Base-by-base conservation (phyloP, 2,797 vertebrate species). In the Helarctos malayanus region DNA sequence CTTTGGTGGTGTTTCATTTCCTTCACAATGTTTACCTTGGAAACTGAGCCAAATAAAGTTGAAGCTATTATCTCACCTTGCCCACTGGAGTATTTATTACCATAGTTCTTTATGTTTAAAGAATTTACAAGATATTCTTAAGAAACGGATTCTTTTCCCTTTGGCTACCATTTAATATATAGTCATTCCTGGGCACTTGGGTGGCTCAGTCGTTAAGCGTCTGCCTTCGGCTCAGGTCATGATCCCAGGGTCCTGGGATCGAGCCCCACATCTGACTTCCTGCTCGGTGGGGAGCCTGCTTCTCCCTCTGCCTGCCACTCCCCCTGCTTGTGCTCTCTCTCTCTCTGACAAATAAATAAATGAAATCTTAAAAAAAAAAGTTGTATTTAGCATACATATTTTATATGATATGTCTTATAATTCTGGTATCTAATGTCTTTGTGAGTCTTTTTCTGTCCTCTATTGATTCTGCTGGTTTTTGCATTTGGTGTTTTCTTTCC, bases 11-110 rank as follows among this genome's bases (percentile, higher is more conserved):
- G 7, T 59, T 87, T 96, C 38, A 54, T 96, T 95, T 95, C 47
- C 68, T 81, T 95, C 91, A 79, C 9, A 75, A 84, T 29, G 25
- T 78, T 96, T 82, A 49, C n/a, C 41, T 81, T 73, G 45, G 84
- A 85, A 85, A 76, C 81, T 35, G 59, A 93, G 27, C 29, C 13
- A 12, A n/a, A 56, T 32, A 52, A 35, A 56, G 71, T 85, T 78
- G 71, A 92, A 27, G 27, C n/a, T 56, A 47, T 79, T 94, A 49
- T 89, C 25, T 92, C 35, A 89, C 3, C 32, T 89, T 47, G 18
- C 29, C 68, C 68, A 59, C 3, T 35, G 12, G 32, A 45, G 16
- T 91, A 54, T 91, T 91, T 96, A 91, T 12, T 76, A 63, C 45
- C 9, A 81, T 7, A 76, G 49, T 92, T 91, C 23, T 68, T 91